These are phyloP conservation scores for Hylaea fasciaria DNA, from an alignment of 2,888 invertebrate genomes.

Conservation along the genomic window DNA sequence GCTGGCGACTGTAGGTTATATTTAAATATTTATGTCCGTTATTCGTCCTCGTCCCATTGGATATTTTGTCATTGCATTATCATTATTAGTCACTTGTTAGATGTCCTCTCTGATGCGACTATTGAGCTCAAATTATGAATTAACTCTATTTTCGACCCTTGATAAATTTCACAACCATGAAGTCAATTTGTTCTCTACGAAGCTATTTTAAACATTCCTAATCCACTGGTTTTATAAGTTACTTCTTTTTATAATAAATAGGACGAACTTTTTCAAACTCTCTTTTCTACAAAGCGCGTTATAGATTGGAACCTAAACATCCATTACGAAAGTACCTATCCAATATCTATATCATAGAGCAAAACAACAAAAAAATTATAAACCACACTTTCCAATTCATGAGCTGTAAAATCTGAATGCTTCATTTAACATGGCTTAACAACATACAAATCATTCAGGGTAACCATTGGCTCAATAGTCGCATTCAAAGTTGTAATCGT, in stretches of 20 bases:
- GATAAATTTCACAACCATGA: too few relatives aligned
- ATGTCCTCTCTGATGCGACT: constrained; percentile 52
- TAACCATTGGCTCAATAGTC: constrained; percentile 51
- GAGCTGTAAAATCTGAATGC: too few relatives aligned
- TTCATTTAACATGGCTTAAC: too few relatives aligned
- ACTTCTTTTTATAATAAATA: neutral
- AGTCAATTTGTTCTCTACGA: neutral
- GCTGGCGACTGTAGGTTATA: constrained; percentile 48
- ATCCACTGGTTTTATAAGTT: constrained; percentile 5
- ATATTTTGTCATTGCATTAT: constrained; percentile 59
- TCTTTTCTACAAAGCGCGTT: neutral
- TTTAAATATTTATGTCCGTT: constrained; percentile 53
- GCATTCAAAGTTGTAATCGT: constrained; percentile 57
- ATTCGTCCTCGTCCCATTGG: constrained; percentile 61
- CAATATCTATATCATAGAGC: too few relatives aligned
- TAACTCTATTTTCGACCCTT: neutral
- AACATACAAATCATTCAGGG: too few relatives aligned
- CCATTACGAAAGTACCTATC: too few relatives aligned
- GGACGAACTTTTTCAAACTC: neutral
- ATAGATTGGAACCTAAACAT: too few relatives aligned
- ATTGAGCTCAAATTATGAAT: constrained; percentile 46
- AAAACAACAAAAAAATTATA: too few relatives aligned
- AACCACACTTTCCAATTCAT: too few relatives aligned
- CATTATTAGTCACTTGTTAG: constrained; percentile 64
- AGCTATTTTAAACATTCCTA: constrained; percentile 1